Conservation (phyloP, 2,888 invertebrate genomes). For the Diachrysia chrysitis region DNA sequence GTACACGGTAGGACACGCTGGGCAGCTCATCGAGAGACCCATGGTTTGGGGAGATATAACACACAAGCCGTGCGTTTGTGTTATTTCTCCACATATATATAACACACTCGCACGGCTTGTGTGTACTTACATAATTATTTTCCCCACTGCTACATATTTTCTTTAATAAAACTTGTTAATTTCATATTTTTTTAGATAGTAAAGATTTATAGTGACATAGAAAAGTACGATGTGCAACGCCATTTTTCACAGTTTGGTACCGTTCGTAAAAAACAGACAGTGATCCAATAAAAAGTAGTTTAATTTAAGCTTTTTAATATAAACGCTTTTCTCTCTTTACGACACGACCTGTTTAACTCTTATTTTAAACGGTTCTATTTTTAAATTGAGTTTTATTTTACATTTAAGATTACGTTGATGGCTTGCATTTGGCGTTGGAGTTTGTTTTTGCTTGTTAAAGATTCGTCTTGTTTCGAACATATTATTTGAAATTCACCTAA, state of each 20-base stretch:
- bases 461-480: background rate
- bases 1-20: too few relatives aligned
- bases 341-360: slow-evolving; percentile 4
- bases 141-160: too few relatives aligned
- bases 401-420: background rate
- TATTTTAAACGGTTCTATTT: background rate
- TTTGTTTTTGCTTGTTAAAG: background rate
- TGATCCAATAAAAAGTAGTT: slow-evolving; percentile 5
- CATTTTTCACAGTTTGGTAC: background rate
- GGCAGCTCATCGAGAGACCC: too few relatives aligned
- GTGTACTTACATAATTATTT: too few relatives aligned
- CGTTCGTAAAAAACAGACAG: background rate
- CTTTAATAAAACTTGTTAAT: too few relatives aligned
- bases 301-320: slow-evolving; percentile 6
- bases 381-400: background rate
- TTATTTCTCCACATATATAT: too few relatives aligned
- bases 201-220: too few relatives aligned
- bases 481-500: too few relatives aligned
- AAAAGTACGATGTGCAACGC: background rate
- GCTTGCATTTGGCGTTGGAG: background rate
- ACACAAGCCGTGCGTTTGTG: too few relatives aligned
- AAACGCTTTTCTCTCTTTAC: background rate
- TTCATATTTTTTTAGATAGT: too few relatives aligned
- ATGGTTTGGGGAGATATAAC: too few relatives aligned
- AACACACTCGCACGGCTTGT: too few relatives aligned